Percentiles rank a stretch among this genome's conserved stretches.
phyloP scores from a whole-genome alignment of 2,797 vertebrate species.

The Periophthalmus magnuspinnatus region DNA sequence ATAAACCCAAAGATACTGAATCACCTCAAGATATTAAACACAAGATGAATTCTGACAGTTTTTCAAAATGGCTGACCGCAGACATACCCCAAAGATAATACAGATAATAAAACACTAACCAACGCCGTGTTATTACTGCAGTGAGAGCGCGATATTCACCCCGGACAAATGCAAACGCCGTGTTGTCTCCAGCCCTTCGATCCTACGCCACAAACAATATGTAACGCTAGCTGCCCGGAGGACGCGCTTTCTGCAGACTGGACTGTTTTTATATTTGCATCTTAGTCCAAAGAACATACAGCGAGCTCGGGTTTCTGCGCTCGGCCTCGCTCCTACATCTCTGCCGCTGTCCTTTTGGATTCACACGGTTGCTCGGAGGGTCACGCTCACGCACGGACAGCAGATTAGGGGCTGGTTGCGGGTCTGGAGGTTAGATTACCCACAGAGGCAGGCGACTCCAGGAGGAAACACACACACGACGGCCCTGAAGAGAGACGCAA shows the following conservation, averaged over 20 bases:
- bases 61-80: too few species aligned
- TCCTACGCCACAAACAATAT: conserved; percentile 24
- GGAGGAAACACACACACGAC: conserved; percentile 20
- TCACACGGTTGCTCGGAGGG: background rate
- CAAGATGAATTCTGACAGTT: too few species aligned
- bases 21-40: too few species aligned
- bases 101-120: background rate
- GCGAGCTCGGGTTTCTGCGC: conserved; percentile 29
- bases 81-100: background rate
- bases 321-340: conserved; percentile 22
- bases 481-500: conserved; percentile 3
- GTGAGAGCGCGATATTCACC: background rate
- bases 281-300: conserved; percentile 8
- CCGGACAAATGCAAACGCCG: conserved; percentile 1
- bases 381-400: conserved; percentile 21
- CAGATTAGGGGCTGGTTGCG: conserved; percentile 4
- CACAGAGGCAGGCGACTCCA: conserved; percentile 15
- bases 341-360: too few species aligned
- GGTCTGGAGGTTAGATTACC: conserved; percentile 32
- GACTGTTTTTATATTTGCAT: background rate
- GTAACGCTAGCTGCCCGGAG: background rate
- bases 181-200: conserved; percentile 26
- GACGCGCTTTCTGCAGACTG: background rate
- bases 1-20: too few species aligned
- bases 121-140: background rate